phyloP scores from a whole-genome alignment of 2,888 invertebrate genomes.

The Drosophila flavopinicola region DNA sequence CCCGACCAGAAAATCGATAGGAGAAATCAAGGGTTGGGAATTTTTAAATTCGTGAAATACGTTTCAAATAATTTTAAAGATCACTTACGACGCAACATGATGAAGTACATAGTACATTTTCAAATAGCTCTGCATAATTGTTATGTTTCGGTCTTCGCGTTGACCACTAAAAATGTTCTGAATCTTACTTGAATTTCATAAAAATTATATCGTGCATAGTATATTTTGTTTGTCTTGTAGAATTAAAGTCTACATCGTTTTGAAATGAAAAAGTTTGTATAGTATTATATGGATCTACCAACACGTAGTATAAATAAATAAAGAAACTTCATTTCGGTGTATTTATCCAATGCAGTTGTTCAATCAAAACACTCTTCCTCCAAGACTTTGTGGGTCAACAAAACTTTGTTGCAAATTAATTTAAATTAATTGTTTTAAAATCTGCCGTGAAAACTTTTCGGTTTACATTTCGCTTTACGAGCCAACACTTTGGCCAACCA shows the following conservation, averaged over 20 bases:
- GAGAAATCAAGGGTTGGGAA: too few relatives aligned
- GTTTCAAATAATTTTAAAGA: too few relatives aligned
- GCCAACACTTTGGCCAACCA: constrained; percentile 41
- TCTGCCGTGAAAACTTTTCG: constrained; percentile 62
- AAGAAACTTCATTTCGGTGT: constrained; percentile 25
- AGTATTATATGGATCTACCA: neutral
- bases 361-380: constrained; percentile 18
- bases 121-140: too few relatives aligned
- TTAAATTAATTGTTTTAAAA: constrained; percentile 71
- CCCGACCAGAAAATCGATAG: too few relatives aligned
- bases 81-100: too few relatives aligned
- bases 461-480: constrained; percentile 63
- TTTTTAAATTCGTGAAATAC: too few relatives aligned
- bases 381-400: neutral
- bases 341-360: constrained; percentile 38
- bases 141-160: too few relatives aligned
- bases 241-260: neutral
- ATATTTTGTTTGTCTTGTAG: too few relatives aligned
- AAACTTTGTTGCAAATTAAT: constrained; percentile 75
- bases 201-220: too few relatives aligned
- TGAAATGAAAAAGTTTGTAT: neutral
- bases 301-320: neutral
- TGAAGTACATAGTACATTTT: too few relatives aligned
- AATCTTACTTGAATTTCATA: too few relatives aligned
- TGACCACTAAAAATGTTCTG: too few relatives aligned